A percentile compares a stretch with the other conserved stretches of the same genome.
Evolutionary conservation across 2,888 invertebrate genomes (phyloP).

Genomic region (Melanchra persicariae): DNA sequence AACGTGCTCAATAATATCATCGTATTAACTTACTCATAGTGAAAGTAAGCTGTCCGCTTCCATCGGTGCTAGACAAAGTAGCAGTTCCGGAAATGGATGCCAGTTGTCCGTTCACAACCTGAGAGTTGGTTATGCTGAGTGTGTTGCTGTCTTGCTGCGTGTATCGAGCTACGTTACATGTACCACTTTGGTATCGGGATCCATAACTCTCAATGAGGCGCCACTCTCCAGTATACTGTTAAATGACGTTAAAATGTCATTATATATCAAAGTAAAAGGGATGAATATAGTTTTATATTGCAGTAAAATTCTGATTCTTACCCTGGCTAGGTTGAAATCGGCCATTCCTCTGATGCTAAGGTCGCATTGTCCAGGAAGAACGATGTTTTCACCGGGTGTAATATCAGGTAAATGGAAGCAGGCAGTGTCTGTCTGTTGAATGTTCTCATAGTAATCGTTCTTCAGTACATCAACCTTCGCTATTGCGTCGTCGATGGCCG

Average conservation of each 20-base stretch:
- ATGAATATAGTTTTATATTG: not conserved
- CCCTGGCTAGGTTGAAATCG: constrained; percentile 68
- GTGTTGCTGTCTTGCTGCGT: constrained; percentile 61
- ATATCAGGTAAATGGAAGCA: constrained; percentile 80
- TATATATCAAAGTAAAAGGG: too few species aligned
- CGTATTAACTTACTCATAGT: constrained; percentile 84
- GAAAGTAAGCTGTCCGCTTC: constrained; percentile 91
- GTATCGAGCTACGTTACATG: constrained; percentile 78
- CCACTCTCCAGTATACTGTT: constrained; percentile 75
- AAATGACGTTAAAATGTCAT: not conserved
- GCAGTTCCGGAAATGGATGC: constrained; percentile 74
- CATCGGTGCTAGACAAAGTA: constrained; percentile 88
- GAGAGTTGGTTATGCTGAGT: constrained; percentile 75
- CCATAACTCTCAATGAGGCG: constrained; percentile 78
- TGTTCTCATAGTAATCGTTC: constrained; percentile 74
- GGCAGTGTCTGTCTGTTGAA: constrained; percentile 72
- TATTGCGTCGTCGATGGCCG: constrained; percentile 72
- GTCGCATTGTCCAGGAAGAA: constrained; percentile 79
- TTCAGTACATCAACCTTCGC: constrained; percentile 71
- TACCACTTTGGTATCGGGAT: constrained; percentile 75
- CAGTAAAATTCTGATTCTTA: constrained; percentile 12
- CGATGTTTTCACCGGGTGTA: constrained; percentile 70
- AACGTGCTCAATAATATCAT: not conserved
- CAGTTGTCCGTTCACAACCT: constrained; percentile 74
- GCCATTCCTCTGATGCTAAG: constrained; percentile 70